Conservation (phyloP, 2,113 vertebrate species). For the Passer montanus region DNA sequence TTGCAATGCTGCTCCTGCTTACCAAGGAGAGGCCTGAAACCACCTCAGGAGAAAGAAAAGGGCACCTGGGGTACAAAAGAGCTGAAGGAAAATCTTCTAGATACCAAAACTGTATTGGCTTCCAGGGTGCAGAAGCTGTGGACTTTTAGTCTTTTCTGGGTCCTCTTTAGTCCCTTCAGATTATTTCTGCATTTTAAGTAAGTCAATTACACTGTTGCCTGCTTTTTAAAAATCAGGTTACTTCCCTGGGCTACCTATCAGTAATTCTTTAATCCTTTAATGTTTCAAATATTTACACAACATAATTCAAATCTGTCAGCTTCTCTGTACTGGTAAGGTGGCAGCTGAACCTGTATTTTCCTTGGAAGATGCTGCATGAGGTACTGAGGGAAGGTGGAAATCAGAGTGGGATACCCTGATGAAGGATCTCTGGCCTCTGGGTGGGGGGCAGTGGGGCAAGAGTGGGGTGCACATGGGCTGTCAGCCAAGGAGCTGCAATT, state of each 20-base stretch:
- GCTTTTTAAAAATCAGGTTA: not conserved
- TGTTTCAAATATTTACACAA: not conserved
- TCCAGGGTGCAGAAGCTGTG: not conserved
- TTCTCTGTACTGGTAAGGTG: not conserved
- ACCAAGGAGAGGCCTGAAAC: not conserved
- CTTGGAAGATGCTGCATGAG: not conserved
- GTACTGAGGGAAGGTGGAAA: accelerated
- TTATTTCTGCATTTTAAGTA: not conserved
- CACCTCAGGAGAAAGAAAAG: not conserved
- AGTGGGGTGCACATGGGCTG: not conserved
- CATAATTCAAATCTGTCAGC: not conserved
- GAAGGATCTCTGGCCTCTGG: accelerated
- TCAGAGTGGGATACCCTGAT: not conserved
- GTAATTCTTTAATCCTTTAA: not conserved
- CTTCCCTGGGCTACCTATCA: not conserved
- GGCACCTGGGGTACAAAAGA: not conserved
- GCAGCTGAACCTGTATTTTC: not conserved
- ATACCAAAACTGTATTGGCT: not conserved
- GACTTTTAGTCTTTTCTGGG: not conserved
- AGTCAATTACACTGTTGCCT: not conserved
- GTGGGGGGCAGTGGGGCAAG: not conserved
- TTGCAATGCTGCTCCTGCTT: not conserved
- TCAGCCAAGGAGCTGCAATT: not conserved
- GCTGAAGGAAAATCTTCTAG: not conserved
- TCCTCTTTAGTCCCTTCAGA: not conserved